Evolutionary conservation across 2,888 invertebrate genomes (phyloP), one percentile per base, ranked within the genome.

Genomic region (Leptinotarsa haldemani): DNA sequence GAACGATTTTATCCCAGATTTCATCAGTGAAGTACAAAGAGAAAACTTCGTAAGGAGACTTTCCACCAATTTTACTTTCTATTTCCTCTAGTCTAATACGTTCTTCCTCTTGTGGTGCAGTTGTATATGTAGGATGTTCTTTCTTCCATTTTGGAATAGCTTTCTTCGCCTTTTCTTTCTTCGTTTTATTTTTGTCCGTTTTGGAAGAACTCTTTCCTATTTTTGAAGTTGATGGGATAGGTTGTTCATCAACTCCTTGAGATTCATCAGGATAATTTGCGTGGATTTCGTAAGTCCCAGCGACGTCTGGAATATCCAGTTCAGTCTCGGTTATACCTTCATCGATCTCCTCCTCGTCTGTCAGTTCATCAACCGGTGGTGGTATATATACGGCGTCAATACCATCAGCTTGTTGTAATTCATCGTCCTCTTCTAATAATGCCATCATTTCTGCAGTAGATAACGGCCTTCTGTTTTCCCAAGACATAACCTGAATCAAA

Each of bases 21-120:
- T 65, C 71, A 30, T 71, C 65, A 65, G 40, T 53, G 65, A 71
- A 53, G 71, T 65, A 65, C 53, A 65, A 53, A 40, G 71, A 46
- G 64, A 71, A 71, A 46, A 71, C 53, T 56, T 65, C 65, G 65
- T 50, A 71, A 16, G 65, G 65, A 13, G 53, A 20, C 65, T 65
- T 65, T 13, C 46, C 56, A 20, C 46, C 65, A 56, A 71, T 40
- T 65, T 71, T 56, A 65, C 18, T 65, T 71, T 71, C 65, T 40
- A 65, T 65, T 52, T 52, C 48, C 67, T 52, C 25, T 48, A 52
- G 9, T 67, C 67, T 30, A 9, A 22, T 30, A 61, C 22, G 61
- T 61, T 61, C 61, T 61, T 22, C 22, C 25, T 61, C 61, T 61
- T 67, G 67, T 25, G 67, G 67, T 52, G n/a, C 13, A 47, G 7